These are phyloP conservation scores for Nasonia oneida DNA, from an alignment of 2,888 invertebrate species.

Conservation along the genomic window DNA sequence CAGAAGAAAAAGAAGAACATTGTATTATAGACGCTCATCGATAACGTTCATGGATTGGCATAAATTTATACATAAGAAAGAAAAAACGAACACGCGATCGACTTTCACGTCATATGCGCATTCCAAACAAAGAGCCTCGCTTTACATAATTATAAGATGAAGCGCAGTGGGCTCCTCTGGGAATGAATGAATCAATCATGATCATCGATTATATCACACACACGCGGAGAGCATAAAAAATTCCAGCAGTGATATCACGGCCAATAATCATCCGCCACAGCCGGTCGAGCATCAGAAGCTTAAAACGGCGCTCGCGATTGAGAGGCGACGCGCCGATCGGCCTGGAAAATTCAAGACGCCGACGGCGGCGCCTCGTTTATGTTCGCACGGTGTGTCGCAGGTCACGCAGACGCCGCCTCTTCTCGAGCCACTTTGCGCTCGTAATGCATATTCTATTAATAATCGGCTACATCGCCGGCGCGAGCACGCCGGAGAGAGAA, in stretches of 20 bases:
- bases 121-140: too few relatives aligned
- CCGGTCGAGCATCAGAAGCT: too few relatives aligned
- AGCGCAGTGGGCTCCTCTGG: too few relatives aligned
- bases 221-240: background rate
- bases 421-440: constrained; percentile 32
- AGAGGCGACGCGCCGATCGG: constrained; percentile 18
- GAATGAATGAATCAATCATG: background rate
- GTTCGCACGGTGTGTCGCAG: constrained; percentile 35
- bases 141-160: background rate
- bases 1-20: constrained; percentile 64
- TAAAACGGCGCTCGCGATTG: background rate
- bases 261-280: background rate
- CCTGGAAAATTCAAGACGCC: constrained; percentile 51
- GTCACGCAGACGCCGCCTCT: constrained; percentile 3
- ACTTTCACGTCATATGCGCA: background rate
- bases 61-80: background rate
- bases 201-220: background rate
- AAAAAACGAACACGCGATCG: background rate
- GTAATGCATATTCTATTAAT: constrained; percentile 61
- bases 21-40: background rate
- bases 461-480: constrained; percentile 34
- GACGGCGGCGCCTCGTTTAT: constrained; percentile 6
- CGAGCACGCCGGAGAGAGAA: background rate
- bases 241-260: background rate
- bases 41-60: background rate